Base-by-base conservation (phyloP, 2,888 invertebrate species). In the Mythimna impura region DNA sequence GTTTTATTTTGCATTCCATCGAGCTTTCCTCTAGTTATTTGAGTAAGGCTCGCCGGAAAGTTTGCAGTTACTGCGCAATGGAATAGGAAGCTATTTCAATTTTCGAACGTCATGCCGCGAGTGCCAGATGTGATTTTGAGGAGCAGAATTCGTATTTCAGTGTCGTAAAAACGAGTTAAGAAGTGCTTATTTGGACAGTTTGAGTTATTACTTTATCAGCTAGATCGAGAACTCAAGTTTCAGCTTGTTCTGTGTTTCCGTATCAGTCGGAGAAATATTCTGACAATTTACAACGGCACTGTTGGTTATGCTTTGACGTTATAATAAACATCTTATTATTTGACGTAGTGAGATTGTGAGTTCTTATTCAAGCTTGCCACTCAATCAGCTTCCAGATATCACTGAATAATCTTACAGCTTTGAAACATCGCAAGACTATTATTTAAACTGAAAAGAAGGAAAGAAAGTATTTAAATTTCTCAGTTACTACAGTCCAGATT, bases 1-100 rank as follows among this genome's bases (percentile, higher is more conserved):
- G 50, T 75, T 75, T 76, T 68, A 80, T 80, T 84, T 86, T 71
- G 74, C 71, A 66, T 71, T 84, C 65, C 79, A 83, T 83, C 60
- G 75, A 70, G 57, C 55, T 73, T 66, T 58, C 2, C 54, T 30
- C 57, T 62, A 65, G 43, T 17, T 66, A 72, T 79, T 76, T 72
- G 60, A 74, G 71, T 64, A 74, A 54, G 7, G 34, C 71, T 66
- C 63, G 22, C 55, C 47, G 25, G 47, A 40, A 60, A 73, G 57
- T 73, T 62, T 64, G 54, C 55, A 70, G 60, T 57, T 64, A 74
- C 62, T 61, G 60, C 70, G 73, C 74, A 78, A 70, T 83, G 86
- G 71, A 84, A 73, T 64, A 55, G 30, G 57, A 73, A 73, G 50
- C 14, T 54, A 58, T 17, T 34, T n/a, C 34, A 75, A 66, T 81